phyloP scores from a whole-genome alignment of 2,888 invertebrate genomes.

The Griposia aprilina region DNA sequence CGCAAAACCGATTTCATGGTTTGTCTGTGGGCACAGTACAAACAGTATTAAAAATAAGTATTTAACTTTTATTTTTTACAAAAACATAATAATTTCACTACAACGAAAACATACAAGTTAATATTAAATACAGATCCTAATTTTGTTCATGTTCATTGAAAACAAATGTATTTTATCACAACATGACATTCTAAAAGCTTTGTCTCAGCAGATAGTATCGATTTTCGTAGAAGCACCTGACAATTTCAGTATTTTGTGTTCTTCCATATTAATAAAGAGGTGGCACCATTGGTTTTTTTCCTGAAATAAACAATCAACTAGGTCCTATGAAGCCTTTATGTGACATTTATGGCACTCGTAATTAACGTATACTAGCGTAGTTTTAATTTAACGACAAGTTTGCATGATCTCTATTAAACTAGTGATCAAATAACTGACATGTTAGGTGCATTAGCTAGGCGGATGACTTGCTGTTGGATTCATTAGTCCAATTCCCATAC shows the following conservation, averaged over 20 bases:
- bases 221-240: not conserved
- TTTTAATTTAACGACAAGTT: conserved; percentile 4
- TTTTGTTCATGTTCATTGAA: not conserved
- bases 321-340: not conserved
- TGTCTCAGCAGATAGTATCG: not conserved
- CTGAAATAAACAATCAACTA: not conserved
- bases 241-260: not conserved
- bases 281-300: not conserved
- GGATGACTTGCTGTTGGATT: not conserved
- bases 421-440: not conserved
- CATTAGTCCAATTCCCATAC: not conserved
- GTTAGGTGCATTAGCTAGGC: not conserved
- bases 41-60: too few species aligned
- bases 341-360: not conserved
- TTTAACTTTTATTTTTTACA: not conserved
- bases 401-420: not conserved
- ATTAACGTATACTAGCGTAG: not conserved
- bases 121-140: not conserved
- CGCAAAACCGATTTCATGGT: too few species aligned
- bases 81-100: not conserved
- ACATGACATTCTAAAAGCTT: not conserved
- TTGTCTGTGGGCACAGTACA: too few species aligned
- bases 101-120: too few species aligned
- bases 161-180: not conserved
- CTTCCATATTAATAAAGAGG: not conserved